A percentile compares a stretch with the other conserved stretches of the same genome.
Conservation (phyloP, 1,140 invertebrate genomes). For the Samia ricini region DNA sequence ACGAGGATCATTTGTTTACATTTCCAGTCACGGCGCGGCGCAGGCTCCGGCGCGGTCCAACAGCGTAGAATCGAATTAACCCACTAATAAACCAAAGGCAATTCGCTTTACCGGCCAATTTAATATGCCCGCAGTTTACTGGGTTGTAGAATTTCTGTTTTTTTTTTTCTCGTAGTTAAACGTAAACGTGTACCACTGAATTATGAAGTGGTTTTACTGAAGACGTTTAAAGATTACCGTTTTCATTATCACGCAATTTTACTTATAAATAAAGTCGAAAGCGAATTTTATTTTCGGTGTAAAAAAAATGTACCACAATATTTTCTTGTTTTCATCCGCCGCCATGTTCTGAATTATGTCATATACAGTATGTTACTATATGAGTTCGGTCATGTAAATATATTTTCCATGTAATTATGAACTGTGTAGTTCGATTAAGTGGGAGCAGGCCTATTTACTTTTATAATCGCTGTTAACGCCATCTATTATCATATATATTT, state of each 20-base stretch:
- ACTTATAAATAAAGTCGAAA: not conserved
- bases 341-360: too few relatives aligned
- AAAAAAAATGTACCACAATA: too few relatives aligned
- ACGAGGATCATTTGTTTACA: constrained; percentile 40
- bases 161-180: constrained; percentile 4
- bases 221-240: not conserved
- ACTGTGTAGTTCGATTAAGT: too few relatives aligned
- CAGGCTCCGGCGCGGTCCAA: constrained; percentile 41
- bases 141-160: not conserved
- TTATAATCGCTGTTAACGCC: too few relatives aligned
- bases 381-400: too few relatives aligned
- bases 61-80: constrained; percentile 66
- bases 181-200: constrained; percentile 5
- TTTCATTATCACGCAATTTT: not conserved
- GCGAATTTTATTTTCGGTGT: not conserved
- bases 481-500: too few relatives aligned
- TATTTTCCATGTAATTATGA: too few relatives aligned
- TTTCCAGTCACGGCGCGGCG: constrained; percentile 53
- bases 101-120: constrained; percentile 53
- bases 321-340: too few relatives aligned
- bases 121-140: constrained; percentile 35
- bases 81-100: constrained; percentile 65
- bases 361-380: too few relatives aligned
- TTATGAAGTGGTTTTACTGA: not conserved
- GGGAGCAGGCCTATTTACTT: too few relatives aligned